These are phyloP conservation scores for Heliconius cydno DNA, from an alignment of 2,888 invertebrate species.

Conservation along the genomic window DNA sequence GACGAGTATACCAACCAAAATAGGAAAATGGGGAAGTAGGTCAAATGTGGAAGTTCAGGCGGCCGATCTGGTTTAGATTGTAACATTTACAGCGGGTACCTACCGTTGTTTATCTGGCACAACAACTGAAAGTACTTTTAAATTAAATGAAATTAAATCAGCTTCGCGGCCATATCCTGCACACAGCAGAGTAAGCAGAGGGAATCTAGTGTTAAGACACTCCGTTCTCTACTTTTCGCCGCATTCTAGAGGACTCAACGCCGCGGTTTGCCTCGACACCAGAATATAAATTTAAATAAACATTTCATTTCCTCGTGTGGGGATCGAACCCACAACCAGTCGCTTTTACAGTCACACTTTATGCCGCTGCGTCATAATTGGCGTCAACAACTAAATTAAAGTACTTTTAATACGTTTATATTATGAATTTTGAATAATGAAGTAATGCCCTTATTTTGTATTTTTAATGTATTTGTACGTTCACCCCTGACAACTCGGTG, in stretches of 20 bases:
- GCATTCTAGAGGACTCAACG: too few relatives aligned
- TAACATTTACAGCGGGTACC: slow-evolving; percentile 24
- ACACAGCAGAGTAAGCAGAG: too few relatives aligned
- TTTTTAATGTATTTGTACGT: not conserved
- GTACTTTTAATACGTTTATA: not conserved
- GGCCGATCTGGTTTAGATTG: slow-evolving; percentile 32
- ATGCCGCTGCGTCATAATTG: too few relatives aligned
- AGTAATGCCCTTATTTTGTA: not conserved
- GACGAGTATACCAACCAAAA: slow-evolving; percentile 7
- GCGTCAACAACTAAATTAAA: not conserved
- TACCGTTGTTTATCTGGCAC: slow-evolving; percentile 10
- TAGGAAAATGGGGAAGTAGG: slow-evolving; percentile 38
- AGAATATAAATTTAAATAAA: too few relatives aligned
- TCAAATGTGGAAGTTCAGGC: slow-evolving; percentile 37
- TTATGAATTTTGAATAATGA: not conserved
- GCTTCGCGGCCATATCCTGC: too few relatives aligned
- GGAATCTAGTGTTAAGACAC: too few relatives aligned
- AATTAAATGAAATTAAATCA: too few relatives aligned
- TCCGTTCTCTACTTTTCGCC: too few relatives aligned
- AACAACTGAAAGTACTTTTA: not conserved
- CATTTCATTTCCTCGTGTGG: too few relatives aligned
- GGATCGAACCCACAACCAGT: too few relatives aligned
- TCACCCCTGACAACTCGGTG: not conserved
- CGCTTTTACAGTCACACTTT: too few relatives aligned
- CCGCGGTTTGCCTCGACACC: too few relatives aligned